These are phyloP conservation scores for Dendrocopos noguchii DNA, from an alignment of 2,113 vertebrate genomes.

Conservation along the genomic window DNA sequence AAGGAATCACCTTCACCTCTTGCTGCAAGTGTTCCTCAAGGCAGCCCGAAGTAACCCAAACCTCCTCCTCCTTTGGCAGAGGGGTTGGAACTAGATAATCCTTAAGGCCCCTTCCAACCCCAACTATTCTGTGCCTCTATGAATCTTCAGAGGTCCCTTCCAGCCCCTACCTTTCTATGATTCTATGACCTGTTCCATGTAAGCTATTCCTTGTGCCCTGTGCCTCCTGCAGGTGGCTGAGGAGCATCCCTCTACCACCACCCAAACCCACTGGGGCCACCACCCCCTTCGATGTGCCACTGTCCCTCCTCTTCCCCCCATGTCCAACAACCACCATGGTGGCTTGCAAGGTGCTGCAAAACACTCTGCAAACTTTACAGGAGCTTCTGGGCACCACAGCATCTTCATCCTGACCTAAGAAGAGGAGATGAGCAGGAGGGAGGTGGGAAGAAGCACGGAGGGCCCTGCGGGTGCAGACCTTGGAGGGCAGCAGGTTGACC, in stretches of 20 bases:
- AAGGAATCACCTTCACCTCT: neutral
- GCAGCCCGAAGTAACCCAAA: rapidly evolving
- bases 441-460: neutral
- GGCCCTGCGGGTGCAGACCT: slow-evolving; percentile 67
- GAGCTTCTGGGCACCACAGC: rapidly evolving
- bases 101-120: too few species aligned
- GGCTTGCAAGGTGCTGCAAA: too few species aligned
- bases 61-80: rapidly evolving
- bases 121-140: too few species aligned
- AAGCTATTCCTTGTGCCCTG: rapidly evolving
- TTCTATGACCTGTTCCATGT: rapidly evolving
- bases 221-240: rapidly evolving
- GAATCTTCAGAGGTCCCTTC: too few species aligned
- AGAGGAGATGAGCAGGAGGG: neutral
- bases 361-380: rapidly evolving
- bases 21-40: rapidly evolving
- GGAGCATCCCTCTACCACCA: neutral
- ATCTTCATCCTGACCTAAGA: rapidly evolving
- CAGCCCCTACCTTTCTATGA: too few species aligned
- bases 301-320: too few species aligned
- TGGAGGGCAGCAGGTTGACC: slow-evolving; percentile 88
- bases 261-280: rapidly evolving
- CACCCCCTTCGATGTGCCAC: too few species aligned
- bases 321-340: rapidly evolving
- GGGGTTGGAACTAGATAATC: too few species aligned